These are phyloP conservation scores for Lathronympha strigana DNA, from an alignment of 2,888 invertebrate genomes.

Conservation along the genomic window DNA sequence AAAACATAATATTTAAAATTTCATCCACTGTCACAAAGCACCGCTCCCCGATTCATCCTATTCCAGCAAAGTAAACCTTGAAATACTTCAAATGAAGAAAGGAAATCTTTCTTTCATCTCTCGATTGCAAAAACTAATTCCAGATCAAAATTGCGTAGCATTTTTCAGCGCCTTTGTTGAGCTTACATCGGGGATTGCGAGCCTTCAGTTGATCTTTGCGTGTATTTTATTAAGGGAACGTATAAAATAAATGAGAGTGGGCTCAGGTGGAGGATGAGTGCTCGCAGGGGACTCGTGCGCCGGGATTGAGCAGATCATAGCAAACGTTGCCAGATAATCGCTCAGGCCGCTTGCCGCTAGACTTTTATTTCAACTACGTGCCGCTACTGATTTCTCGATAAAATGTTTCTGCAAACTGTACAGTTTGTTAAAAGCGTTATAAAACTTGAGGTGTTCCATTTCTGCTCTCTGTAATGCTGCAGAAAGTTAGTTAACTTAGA, in stretches of 20 bases:
- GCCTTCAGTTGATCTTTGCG: conserved; percentile 43
- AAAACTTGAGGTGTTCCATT: neutral
- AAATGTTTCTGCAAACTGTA: neutral
- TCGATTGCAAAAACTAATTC: conserved; percentile 43
- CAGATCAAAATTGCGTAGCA: conserved; percentile 41
- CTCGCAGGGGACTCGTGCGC: conserved; percentile 43
- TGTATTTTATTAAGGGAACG: conserved; percentile 49
- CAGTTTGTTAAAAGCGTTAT: neutral
- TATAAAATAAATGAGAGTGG: conserved; percentile 49
- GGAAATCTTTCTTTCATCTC: conserved; percentile 36
- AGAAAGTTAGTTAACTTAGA: no score
- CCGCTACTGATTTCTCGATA: neutral
- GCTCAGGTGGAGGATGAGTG: conserved; percentile 46
- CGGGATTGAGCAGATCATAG: conserved; percentile 48
- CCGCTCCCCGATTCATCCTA: conserved; percentile 16
- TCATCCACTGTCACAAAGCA: conserved; percentile 13
- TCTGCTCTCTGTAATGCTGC: no score
- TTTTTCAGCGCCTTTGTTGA: conserved; percentile 39
- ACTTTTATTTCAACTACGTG: conserved; percentile 34
- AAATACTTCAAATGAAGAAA: conserved; percentile 37
- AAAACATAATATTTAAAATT: conserved; percentile 8
- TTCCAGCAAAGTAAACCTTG: conserved; percentile 20
- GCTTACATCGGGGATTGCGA: conserved; percentile 35
- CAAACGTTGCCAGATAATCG: conserved; percentile 43
- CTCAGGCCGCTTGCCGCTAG: conserved; percentile 26